Percentiles rank a stretch among this genome's conserved stretches.
Evolutionary conservation across 1,140 invertebrate genomes (phyloP).

Genomic region (Oryctes rhinoceros): DNA sequence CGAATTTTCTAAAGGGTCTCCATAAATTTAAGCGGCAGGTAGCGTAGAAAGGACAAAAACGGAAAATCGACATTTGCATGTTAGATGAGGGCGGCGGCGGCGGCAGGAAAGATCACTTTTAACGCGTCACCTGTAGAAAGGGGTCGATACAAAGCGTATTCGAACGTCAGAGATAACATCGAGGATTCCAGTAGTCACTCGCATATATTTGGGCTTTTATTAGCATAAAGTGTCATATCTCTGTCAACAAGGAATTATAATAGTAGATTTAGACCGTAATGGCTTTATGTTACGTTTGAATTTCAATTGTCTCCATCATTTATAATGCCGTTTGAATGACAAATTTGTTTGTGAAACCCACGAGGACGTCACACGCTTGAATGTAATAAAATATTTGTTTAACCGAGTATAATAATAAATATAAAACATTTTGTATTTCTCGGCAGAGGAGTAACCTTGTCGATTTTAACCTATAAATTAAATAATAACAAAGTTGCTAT

Average conservation of each 20-base stretch:
- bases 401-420: too few species aligned
- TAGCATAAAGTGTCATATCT: conserved; percentile 40
- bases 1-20: conserved; percentile 43
- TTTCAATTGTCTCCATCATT: conserved; percentile 32
- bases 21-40: conserved; percentile 51
- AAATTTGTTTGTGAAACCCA: not conserved
- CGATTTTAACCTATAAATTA: too few species aligned
- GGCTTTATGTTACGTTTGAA: conserved; percentile 35
- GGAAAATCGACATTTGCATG: conserved; percentile 52
- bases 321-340: not conserved
- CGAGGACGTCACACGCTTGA: not conserved
- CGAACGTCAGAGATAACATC: conserved; percentile 40
- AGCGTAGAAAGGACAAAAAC: conserved; percentile 51
- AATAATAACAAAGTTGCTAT: too few species aligned
- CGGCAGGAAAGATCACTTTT: conserved; percentile 49
- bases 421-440: too few species aligned
- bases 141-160: conserved; percentile 40
- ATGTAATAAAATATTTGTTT: too few species aligned
- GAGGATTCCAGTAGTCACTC: conserved; percentile 39
- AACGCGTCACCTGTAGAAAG: conserved; percentile 47
- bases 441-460: too few species aligned
- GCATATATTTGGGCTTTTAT: conserved; percentile 35
- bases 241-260: conserved; percentile 42
- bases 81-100: conserved; percentile 48
- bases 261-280: conserved; percentile 37